Percentiles rank a stretch among this genome's conserved stretches.
Evolutionary conservation across 2,797 vertebrate species (phyloP).

Genomic region (Myotis planiceps): DNA sequence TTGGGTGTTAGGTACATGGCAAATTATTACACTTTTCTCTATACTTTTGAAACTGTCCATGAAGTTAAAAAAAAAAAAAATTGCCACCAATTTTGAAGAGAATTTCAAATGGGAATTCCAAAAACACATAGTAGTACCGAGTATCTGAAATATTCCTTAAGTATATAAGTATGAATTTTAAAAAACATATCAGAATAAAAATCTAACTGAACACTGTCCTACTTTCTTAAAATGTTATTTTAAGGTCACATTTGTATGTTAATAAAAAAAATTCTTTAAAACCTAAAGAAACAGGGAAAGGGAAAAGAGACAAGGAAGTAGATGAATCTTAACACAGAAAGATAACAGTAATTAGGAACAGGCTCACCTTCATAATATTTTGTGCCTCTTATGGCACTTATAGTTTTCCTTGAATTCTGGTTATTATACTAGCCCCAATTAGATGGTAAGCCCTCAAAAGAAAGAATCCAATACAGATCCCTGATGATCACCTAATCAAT

Average conservation of each 20-base stretch:
- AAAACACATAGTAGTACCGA: background rate
- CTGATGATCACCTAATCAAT: background rate
- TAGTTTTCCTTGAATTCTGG: background rate
- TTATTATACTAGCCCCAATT: background rate
- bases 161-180: background rate
- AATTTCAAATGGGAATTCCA: conserved; percentile 28
- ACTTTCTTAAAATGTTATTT: background rate
- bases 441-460: background rate
- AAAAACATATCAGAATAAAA: conserved; percentile 40
- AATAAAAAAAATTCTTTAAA: background rate
- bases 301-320: background rate
- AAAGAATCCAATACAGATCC: background rate
- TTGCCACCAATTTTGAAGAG: background rate
- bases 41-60: background rate
- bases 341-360: background rate
- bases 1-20: background rate
- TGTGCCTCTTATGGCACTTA: background rate
- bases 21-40: background rate
- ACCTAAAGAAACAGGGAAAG: background rate
- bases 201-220: background rate
- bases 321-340: background rate
- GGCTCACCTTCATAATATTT: background rate
- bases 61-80: background rate
- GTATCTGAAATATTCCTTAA: background rate
- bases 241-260: background rate